Conservation (phyloP, 1,140 invertebrate genomes). For the Plutomurus gul region DNA sequence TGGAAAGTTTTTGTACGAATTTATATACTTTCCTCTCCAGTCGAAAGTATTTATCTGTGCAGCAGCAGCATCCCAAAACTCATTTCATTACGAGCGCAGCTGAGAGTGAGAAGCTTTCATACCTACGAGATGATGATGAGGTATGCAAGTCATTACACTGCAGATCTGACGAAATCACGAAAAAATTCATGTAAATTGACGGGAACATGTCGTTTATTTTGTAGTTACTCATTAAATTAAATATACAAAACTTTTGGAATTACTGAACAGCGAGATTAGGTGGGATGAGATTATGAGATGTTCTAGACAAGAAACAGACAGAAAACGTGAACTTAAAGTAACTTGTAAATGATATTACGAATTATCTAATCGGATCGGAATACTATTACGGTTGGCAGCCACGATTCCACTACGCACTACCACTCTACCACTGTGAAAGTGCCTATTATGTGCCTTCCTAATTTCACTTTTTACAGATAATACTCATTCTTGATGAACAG, state of each 20-base stretch:
- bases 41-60: background rate
- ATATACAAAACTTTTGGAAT: conserved; percentile 8
- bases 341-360: background rate
- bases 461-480: too few relatives aligned
- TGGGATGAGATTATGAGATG: background rate
- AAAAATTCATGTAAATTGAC: conserved; percentile 18
- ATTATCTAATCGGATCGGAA: conserved; percentile 16
- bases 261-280: background rate
- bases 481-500: too few relatives aligned
- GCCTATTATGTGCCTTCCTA: too few relatives aligned
- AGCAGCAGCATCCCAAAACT: background rate
- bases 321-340: background rate
- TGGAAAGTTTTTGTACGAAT: conserved; percentile 16
- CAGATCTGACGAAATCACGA: conserved; percentile 12
- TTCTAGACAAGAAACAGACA: background rate
- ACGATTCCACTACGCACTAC: too few relatives aligned
- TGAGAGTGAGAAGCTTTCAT: too few relatives aligned
- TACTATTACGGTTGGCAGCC: too few relatives aligned
- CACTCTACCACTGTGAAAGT: too few relatives aligned
- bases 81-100: background rate
- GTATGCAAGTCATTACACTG: background rate
- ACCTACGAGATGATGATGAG: background rate
- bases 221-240: conserved; percentile 26
- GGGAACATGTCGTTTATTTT: conserved; percentile 5
- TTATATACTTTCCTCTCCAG: background rate